Evolutionary conservation across 2,113 vertebrate genomes (phyloP), one percentile per base, ranked within the genome.

Genomic region (Semnornis frantzii): DNA sequence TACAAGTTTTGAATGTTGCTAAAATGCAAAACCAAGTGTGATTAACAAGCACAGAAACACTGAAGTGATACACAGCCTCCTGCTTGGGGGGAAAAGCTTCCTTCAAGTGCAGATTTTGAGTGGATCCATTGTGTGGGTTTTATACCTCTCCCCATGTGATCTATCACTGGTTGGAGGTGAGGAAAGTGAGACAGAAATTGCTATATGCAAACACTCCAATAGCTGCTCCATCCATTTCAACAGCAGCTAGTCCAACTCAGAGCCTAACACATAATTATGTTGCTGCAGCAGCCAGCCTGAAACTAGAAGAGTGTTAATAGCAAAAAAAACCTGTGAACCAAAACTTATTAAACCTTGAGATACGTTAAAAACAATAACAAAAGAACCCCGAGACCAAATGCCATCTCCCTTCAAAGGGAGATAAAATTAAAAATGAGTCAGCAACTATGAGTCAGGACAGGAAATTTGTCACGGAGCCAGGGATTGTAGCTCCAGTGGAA

Each of bases 381-480:
- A 87, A 93, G 87, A 89, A 91, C 93, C 58, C 48, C n/a, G 86
- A 93, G 57, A 78, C 73, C 63, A 68, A 90, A 74, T n/a, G 65
- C 66, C 89, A 91, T 63, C 91, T 95, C 70, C 89, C n/a, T 84
- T 92, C 70, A 58, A 74, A 95, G 71, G 55, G 46, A 37, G 83
- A 93, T 73, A 82, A 94, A 92, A 93, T 78, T 78, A 66, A 93
- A 93, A 87, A 54, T 96, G 64, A 95, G 82, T 96, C 95, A 97
- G 95, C 95, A 89, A 2, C 62, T 42, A 2, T 94, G 96, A 95
- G 92, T 97, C 96, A 96, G 92, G 94, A 42, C 69, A 82, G 85
- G 90, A 92, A 95, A 79, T 68, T 81, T 92, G 82, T 82, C 87
- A 30, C 4, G 0, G 70, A 92, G 89, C 80, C 95, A 96, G 82